Evolutionary conservation across 2,113 vertebrate species (phyloP), one percentile per base, ranked within the genome.

Genomic region (Acrocephalus arundinaceus): DNA sequence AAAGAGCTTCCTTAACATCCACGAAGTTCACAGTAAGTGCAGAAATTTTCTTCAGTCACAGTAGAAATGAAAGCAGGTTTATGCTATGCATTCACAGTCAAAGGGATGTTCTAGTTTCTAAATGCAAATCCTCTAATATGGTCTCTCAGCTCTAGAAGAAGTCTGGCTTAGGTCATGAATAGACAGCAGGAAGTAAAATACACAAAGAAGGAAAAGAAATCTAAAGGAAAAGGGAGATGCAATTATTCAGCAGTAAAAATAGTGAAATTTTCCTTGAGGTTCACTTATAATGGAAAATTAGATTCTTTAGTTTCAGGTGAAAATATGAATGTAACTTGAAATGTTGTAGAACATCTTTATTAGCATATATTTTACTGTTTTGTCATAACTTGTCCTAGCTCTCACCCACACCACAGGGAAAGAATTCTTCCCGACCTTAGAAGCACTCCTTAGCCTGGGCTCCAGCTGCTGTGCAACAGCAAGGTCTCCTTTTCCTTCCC

Each of bases 41-140:
- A 90, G 88, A 79, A 59, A 93, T 87, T 80, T 67, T 67, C 21
- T 91, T 94, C 77, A 75, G 78, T 83, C 85, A 67, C 46, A 87
- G 61, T 9, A 92, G 68, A 79, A 96, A 39, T 63, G 70, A 92
- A 95, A 95, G 76, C 74, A 93, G 87, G 28, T 81, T 96, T 84
- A 67, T 89, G 87, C 18, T 91, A 11, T 72, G 23, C 61, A 61
- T 88, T 91, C 92, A 63, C 35, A 92, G 72, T 55, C 33, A 73
- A 95, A 87, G 75, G 71, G 73, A 75, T 96, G 84, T 94, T 97
- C 43, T 67, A 49, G 77, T 90, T 96, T 96, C 79, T 95, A 94
- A 96, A 96, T 97, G 87, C 17, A 96, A 96, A 84, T 71, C 15
- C 14, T 82, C 82, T 83, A 41, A 87, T 79, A 78, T 18, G 84